A percentile compares a stretch with the other conserved stretches of the same genome.
phyloP scores from a whole-genome alignment of 30 jellyfish, hydroid and myxozoan genomes.

The Nemopilema nomurai region DNA sequence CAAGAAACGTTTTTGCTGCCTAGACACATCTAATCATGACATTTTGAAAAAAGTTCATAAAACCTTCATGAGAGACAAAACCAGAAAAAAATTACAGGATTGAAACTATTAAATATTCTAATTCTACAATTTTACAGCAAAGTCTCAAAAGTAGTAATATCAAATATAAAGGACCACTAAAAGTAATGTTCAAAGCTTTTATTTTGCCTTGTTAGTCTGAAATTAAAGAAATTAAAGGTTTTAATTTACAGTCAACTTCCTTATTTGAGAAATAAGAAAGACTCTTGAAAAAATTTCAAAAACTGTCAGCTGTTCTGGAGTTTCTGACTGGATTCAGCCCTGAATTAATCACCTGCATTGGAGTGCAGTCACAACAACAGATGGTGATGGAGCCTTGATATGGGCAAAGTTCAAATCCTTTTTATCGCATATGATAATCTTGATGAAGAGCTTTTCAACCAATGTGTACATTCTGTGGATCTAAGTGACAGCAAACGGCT shows the following conservation, averaged over 20 bases:
- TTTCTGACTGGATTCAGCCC: neutral
- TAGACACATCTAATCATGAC: neutral
- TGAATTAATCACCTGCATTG: slow-evolving; percentile 3
- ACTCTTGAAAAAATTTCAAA: neutral
- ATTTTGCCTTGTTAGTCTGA: neutral
- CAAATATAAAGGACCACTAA: neutral
- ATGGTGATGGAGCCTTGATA: slow-evolving; percentile 2
- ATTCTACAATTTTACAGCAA: neutral
- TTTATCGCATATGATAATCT: neutral
- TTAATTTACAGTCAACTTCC: neutral
- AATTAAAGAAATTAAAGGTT: neutral
- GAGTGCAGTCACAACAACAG: neutral
- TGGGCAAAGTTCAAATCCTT: neutral
- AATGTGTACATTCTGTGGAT: neutral
- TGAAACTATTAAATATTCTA: neutral
- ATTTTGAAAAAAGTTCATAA: neutral
- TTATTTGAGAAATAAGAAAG: neutral
- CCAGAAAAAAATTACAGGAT: neutral
- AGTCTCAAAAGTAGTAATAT: neutral
- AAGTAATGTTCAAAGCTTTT: neutral
- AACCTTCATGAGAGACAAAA: neutral
- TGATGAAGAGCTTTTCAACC: neutral
- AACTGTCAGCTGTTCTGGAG: neutral
- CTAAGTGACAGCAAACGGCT: neutral
- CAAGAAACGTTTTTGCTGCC: neutral